Base-by-base conservation (phyloP, 2,888 invertebrate genomes). In the Cynaeus angustus region DNA sequence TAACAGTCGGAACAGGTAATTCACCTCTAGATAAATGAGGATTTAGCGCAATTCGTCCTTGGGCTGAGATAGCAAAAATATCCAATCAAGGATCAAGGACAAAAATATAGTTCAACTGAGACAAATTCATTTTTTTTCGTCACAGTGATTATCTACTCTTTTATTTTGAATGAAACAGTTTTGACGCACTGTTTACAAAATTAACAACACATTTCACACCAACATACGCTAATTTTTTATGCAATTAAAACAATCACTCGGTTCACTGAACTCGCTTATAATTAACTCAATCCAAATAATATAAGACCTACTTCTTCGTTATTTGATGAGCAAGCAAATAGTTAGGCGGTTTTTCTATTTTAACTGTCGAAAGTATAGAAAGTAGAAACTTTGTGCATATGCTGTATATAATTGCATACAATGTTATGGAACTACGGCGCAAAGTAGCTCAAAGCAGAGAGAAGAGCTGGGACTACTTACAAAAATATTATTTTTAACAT, bases 211-310 rank as follows among this genome's bases (percentile, higher is more conserved):
- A 21, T 59, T 65, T 65, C 43, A 45, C 64, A 65, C 64, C 33
- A 7, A 38, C 62, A 13, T 16, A 45, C 62, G 56, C 62, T 68
- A 68, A 62, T 62, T 59, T 56, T 66, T 66, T 61, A 14, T 41
- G 38, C 50, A 68, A 68, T 41, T 67, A 33, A 48, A 14, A 67
- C 50, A 58, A 50, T 58, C 50, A 43, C 48, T 21, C 8, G 61
- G 55, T 55, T 55, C 48, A 68, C 3, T 38, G 55, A 62, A 62
- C 62, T 38, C 48, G 9, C 45, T 50, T 55, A 26, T 55, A 55
- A 46, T 55, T 56, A 43, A 28, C 45, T 65, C 43, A 55, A 21
- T 61, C 61, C 48, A 66, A 43, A 58, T 66, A 46, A 38, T 26
- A 3, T 9, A 10, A 48, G 45, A 66, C 66, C 56, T 65, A 65